Base-by-base conservation (phyloP, 2,888 invertebrate genomes). In the Acleris emargana region DNA sequence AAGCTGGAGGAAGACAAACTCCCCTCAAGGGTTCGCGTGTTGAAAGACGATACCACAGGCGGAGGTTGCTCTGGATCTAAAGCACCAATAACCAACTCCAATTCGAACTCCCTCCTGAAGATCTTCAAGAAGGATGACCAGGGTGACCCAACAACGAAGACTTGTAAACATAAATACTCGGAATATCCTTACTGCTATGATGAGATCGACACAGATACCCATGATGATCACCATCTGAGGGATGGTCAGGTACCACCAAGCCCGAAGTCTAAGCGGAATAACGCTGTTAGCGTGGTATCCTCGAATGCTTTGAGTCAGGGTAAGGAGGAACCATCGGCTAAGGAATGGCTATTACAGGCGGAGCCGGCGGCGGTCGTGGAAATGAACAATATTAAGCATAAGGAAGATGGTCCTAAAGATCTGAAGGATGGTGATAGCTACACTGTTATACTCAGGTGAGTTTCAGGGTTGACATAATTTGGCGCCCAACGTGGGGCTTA, bases 101-200 rank as follows among this genome's bases (percentile, higher is more conserved):
- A 77, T 78, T 82, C 89, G 0, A 90, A 87, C 68, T 79, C 89
- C 0, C 69, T 93, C 0, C 72, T 91, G 77, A 93, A 89, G 67
- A 88, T 92, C 20, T 91, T 91, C 59, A 91, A 90, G 62, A 79
- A 84, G 13, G 90, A 91, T 3, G 91, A 91, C 0, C 89, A 91
- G 22, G 74, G 81, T 0, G 91, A 91, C 70, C 88, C 90, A 0
- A 91, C 89, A 0, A 90, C 95, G 68, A 96, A 96, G 72, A 94
- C 96, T 20, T 97, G 97, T 82, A 97, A 97, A 85, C 97, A 97
- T 75, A 97, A 96, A 79, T 97, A 97, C 78, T 97, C 97, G n/a
- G 96, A 97, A 47, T 97, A 97, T 83, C 97, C 97, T 0, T 97
- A 97, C 80, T 97, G 97, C 77, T 97, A 97, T 72, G 97, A 96